Conservation (phyloP, 2,797 vertebrate species). For the Lycodopsis pacificus region DNA sequence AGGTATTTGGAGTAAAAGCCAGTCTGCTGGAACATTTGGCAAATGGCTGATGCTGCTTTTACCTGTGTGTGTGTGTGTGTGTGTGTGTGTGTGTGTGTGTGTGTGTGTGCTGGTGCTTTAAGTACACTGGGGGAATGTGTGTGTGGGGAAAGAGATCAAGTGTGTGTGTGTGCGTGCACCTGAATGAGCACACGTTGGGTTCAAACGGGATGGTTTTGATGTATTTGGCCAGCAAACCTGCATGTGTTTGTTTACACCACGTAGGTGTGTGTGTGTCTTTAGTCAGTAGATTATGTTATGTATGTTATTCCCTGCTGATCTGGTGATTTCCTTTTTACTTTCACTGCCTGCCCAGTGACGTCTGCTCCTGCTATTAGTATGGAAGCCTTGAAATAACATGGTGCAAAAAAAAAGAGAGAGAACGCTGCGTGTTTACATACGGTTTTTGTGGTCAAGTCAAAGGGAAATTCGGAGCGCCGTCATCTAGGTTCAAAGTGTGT, state of each 20-base stretch:
- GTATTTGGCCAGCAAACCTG: conserved; percentile 17
- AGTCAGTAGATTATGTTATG: conserved; percentile 32
- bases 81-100: background rate
- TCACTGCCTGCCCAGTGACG: conserved; percentile 18
- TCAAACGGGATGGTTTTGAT: conserved; percentile 13
- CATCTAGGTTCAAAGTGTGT: conserved; percentile 13
- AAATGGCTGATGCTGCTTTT: conserved; percentile 41
- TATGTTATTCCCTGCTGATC: conserved; percentile 38
- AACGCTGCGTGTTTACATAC: conserved; percentile 45
- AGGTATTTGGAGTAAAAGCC: conserved; percentile 45
- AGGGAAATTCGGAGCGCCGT: conserved; percentile 27
- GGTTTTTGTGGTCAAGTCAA: conserved; percentile 47
- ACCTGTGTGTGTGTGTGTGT: too few species aligned
- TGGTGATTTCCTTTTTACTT: conserved; percentile 45
- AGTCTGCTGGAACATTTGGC: conserved; percentile 51
- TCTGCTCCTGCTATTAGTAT: conserved; percentile 43
- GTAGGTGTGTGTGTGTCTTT: background rate
- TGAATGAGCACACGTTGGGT: background rate
- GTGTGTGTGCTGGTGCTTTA: conserved; percentile 12
- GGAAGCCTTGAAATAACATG: conserved; percentile 52
- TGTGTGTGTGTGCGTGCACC: background rate
- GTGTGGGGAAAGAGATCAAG: background rate
- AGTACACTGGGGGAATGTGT: conserved; percentile 8
- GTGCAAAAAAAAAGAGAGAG: conserved; percentile 21
- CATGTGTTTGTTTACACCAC: conserved; percentile 48